Percentiles rank a stretch among this genome's conserved stretches.
Conservation (phyloP, 2,888 invertebrate genomes). For the Hyposoter dolosus region DNA sequence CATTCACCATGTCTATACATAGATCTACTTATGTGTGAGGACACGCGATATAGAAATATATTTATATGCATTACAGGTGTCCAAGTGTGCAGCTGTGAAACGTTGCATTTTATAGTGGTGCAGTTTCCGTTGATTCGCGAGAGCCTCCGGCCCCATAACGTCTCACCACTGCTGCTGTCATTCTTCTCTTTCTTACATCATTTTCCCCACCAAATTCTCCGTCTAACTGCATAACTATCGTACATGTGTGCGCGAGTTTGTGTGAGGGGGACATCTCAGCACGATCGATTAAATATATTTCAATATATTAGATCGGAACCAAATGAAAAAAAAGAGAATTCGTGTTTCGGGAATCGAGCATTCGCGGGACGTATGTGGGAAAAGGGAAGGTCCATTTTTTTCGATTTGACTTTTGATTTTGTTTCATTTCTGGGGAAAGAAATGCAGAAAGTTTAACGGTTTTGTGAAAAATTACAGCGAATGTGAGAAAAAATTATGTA, state of each 20-base stretch:
- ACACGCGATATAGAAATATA: slow-evolving; percentile 7
- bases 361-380: not conserved
- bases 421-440: not conserved
- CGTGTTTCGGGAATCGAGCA: not conserved
- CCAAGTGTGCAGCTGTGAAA: slow-evolving; percentile 52
- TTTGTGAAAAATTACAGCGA: not conserved
- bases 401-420: not conserved
- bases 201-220: not conserved
- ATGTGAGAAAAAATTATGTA: not conserved
- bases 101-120: slow-evolving; percentile 65
- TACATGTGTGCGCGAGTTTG: not conserved
- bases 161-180: slow-evolving; percentile 42
- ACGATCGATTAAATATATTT: not conserved
- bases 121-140: slow-evolving; percentile 68
- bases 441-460: not conserved
- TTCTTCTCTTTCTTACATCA: slow-evolving; percentile 26
- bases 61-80: slow-evolving; percentile 49
- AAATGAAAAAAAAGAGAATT: not conserved
- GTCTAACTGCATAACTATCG: not conserved
- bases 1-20: not conserved
- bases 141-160: slow-evolving; percentile 49
- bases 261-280: no score
- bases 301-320: not conserved
- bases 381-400: not conserved
- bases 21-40: slow-evolving; percentile 2